phyloP scores from a whole-genome alignment of 2,113 vertebrate species.

The Casuarius casuarius region DNA sequence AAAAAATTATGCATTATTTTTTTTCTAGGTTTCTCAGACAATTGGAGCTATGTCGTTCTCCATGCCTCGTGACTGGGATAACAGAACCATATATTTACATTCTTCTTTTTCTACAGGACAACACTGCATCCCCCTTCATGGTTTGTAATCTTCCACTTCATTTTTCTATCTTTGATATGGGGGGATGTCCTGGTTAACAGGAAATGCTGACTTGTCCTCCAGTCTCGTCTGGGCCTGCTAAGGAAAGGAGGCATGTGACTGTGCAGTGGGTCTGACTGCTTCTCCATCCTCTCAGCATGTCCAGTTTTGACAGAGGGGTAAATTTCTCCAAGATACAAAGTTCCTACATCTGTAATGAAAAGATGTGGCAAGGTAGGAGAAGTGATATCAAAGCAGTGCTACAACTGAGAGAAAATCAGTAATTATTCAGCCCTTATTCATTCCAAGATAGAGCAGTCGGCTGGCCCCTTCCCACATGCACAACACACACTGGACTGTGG shows the following conservation, averaged over 20 bases:
- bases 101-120: slow-evolving; percentile 88
- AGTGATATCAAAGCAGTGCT: background rate
- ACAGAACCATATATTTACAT: slow-evolving; percentile 80
- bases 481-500: background rate
- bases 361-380: background rate
- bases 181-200: background rate
- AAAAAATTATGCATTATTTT: background rate
- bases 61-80: slow-evolving; percentile 86
- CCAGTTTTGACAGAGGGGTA: background rate
- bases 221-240: background rate
- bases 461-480: background rate
- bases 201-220: background rate
- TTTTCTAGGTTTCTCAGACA: slow-evolving; percentile 76
- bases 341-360: background rate
- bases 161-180: background rate
- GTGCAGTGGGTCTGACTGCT: rapidly evolving
- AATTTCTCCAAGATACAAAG: background rate
- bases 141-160: slow-evolving; percentile 72
- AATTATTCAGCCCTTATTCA: background rate
- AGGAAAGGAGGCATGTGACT: background rate
- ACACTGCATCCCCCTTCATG: slow-evolving; percentile 89
- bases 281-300: background rate
- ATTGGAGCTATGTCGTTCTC: slow-evolving; percentile 77
- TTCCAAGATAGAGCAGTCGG: background rate
- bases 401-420: background rate